These are phyloP conservation scores for Neotoxoptera formosana DNA, from an alignment of 1,140 invertebrate species.

Conservation along the genomic window DNA sequence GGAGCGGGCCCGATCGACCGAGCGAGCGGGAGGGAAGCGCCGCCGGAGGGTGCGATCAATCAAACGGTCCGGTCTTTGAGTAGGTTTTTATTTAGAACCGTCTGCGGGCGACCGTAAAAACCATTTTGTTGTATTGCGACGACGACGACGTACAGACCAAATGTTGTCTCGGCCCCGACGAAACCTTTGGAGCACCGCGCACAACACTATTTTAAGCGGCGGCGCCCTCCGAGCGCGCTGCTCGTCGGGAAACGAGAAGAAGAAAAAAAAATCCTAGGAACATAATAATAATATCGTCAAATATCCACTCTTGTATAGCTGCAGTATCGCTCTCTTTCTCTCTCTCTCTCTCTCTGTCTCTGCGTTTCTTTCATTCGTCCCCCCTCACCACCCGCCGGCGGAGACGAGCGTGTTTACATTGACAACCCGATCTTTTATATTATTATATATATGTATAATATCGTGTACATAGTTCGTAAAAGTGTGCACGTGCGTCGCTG, in stretches of 20 bases:
- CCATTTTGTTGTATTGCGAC: background rate
- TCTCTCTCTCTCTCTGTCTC: background rate
- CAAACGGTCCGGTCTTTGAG: conserved; percentile 34
- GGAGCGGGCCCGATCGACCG: background rate
- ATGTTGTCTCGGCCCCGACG: conserved; percentile 1
- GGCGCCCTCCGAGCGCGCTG: background rate
- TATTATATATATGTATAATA: background rate
- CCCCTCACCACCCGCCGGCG: background rate
- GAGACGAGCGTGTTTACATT: background rate
- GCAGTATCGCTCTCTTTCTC: background rate
- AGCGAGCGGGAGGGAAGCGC: background rate
- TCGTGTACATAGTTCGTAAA: background rate
- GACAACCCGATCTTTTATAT: conserved; percentile 9
- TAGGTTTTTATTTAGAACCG: conserved; percentile 52
- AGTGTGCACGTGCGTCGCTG: background rate
- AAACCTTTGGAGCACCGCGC: background rate
- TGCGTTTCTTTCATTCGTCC: too few species aligned
- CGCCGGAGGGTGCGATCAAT: conserved; percentile 23
- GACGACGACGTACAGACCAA: background rate
- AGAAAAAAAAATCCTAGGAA: background rate
- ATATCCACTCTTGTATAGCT: background rate
- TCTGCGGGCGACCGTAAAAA: conserved; percentile 24
- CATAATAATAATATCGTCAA: background rate
- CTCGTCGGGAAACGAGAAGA: background rate
- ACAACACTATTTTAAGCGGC: background rate